Conservation (phyloP, 2,797 vertebrate genomes). For the Pelodytes ibericus region DNA sequence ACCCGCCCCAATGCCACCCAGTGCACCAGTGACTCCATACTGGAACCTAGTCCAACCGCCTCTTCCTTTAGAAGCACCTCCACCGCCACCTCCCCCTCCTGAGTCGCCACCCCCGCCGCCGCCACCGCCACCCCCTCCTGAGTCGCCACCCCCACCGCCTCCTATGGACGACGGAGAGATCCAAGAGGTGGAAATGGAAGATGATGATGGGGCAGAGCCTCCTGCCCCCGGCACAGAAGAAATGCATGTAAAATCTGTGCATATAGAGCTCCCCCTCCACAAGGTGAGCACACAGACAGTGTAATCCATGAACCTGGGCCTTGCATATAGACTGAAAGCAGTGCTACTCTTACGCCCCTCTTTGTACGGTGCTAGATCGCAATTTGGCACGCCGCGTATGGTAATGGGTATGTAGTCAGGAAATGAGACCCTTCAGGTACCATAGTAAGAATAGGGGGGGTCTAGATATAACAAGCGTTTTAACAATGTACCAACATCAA, state of each 20-base stretch:
- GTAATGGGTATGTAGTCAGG: too few relatives aligned
- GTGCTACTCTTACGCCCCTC: too few relatives aligned
- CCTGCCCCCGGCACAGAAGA: constrained; percentile 95
- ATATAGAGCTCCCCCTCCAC: constrained; percentile 60
- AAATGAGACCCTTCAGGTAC: too few relatives aligned
- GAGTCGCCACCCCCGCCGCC: constrained; percentile 61
- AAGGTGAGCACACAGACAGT: constrained; percentile 72
- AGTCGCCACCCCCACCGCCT: constrained; percentile 77
- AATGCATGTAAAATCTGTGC: constrained; percentile 72
- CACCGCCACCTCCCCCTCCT: constrained; percentile 81
- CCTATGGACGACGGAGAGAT: constrained; percentile 90
- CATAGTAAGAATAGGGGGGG: too few relatives aligned
- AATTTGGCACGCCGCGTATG: too few relatives aligned
- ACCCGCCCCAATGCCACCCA: constrained; percentile 62
- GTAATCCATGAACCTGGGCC: background rate
- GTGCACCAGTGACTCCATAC: constrained; percentile 75
- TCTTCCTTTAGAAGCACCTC: constrained; percentile 78
- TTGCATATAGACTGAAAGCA: too few relatives aligned
- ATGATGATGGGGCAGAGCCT: constrained; percentile 85
- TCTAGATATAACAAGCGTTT: too few relatives aligned
- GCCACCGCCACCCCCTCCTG: constrained; percentile 73
- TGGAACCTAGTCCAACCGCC: constrained; percentile 79
- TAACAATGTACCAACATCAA: too few relatives aligned
- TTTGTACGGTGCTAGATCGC: too few relatives aligned
- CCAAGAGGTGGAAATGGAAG: constrained; percentile 97